Percentiles rank a stretch among this genome's conserved stretches.
phyloP scores from a whole-genome alignment of 2,113 vertebrate genomes.

The Clarias batrachus region DNA sequence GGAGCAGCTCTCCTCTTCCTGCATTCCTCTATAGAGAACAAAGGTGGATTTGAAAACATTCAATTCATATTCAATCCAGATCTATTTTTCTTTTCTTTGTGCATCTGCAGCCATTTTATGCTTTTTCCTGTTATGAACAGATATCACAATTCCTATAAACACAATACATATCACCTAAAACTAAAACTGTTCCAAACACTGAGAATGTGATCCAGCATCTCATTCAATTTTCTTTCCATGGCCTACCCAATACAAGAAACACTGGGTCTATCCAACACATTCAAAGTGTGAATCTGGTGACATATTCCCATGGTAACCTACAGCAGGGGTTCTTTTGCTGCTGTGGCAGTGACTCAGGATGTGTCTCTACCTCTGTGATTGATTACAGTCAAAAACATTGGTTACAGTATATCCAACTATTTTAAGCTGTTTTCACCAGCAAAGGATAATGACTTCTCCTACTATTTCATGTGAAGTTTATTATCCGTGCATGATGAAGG shows the following conservation, averaged over 20 bases:
- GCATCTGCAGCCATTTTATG: not conserved
- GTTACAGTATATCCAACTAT: slow-evolving; percentile 16
- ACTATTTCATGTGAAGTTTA: slow-evolving; percentile 28
- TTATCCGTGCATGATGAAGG: slow-evolving; percentile 22
- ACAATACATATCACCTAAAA: not conserved
- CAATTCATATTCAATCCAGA: not conserved
- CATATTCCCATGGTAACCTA: slow-evolving; percentile 34
- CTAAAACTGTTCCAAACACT: not conserved
- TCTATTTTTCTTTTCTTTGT: not conserved
- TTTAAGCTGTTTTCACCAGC: slow-evolving; percentile 7
- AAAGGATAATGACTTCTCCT: slow-evolving; percentile 27
- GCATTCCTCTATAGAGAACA: slow-evolving; percentile 78
- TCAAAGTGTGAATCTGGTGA: slow-evolving; percentile 35
- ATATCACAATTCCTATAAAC: not conserved
- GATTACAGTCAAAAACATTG: slow-evolving; percentile 18
- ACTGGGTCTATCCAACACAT: slow-evolving; percentile 24
- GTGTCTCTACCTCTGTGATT: slow-evolving; percentile 9
- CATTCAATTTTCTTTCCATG: not conserved
- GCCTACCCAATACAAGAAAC: not conserved
- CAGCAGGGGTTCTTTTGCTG: slow-evolving; percentile 28
- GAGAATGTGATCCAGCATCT: slow-evolving; percentile 7
- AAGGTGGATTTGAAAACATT: not conserved
- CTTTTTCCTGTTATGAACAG: not conserved
- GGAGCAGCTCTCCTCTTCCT: slow-evolving; percentile 89
- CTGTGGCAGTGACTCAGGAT: slow-evolving; percentile 34